phyloP scores from a whole-genome alignment of 1,140 invertebrate genomes.

The Pollicipes pollicipes region DNA sequence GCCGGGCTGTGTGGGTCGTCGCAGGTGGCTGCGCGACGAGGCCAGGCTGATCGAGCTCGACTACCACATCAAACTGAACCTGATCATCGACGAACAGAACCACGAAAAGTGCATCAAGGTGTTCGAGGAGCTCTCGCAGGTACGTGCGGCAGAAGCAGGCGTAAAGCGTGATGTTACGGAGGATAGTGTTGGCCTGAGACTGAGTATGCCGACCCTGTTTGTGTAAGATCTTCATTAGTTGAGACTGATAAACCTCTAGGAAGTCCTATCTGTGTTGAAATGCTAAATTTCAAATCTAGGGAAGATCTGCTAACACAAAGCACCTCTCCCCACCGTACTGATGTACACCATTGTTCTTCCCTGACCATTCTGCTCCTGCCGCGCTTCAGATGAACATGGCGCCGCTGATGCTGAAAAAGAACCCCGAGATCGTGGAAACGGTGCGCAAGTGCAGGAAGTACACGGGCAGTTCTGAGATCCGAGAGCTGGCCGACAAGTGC shows the following conservation, averaged over 20 bases:
- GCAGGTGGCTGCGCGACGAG: neutral
- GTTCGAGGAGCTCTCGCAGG: neutral
- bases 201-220: too few relatives aligned
- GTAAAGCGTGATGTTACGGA: too few relatives aligned
- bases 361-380: neutral
- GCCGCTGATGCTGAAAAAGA: conserved; percentile 4
- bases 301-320: too few relatives aligned
- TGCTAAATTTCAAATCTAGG: too few relatives aligned
- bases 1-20: neutral
- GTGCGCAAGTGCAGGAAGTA: neutral
- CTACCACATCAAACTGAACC: conserved; percentile 5
- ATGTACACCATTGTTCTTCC: too few relatives aligned
- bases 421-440: conserved; percentile 1
- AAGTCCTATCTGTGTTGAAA: too few relatives aligned
- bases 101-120: neutral
- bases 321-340: too few relatives aligned
- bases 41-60: neutral
- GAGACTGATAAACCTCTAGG: too few relatives aligned
- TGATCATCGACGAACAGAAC: neutral
- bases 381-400: neutral
- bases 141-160: too few relatives aligned
- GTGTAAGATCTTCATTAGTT: too few relatives aligned
- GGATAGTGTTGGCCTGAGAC: too few relatives aligned
- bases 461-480: neutral
- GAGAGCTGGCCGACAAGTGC: neutral